A percentile compares a stretch with the other conserved stretches of the same genome.
Evolutionary conservation across 2,113 vertebrate species (phyloP).

Genomic region (Ctenodactylus gundi): DNA sequence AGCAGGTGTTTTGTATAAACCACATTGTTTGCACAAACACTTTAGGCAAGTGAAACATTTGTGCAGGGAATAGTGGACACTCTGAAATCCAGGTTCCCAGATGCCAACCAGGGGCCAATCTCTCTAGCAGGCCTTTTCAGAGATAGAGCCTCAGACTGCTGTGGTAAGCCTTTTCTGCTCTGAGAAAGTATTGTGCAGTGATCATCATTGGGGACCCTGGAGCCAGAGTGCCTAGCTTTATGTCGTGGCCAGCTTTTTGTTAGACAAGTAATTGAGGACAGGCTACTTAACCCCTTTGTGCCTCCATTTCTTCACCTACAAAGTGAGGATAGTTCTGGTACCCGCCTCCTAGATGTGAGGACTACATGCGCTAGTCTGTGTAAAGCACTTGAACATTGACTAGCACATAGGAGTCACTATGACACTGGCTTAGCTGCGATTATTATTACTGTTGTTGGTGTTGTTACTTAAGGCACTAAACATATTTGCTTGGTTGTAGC

Average conservation of each 20-base stretch:
- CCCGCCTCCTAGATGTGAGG: background rate
- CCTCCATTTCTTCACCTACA: background rate
- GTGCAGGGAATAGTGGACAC: background rate
- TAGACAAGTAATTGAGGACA: background rate
- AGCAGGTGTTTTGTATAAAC: background rate
- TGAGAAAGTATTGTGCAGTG: background rate
- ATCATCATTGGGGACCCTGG: background rate
- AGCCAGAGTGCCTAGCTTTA: background rate
- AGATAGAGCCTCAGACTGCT: background rate
- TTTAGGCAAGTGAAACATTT: background rate
- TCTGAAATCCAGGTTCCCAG: background rate
- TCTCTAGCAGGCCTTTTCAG: background rate
- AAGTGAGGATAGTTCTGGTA: background rate
- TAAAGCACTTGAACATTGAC: background rate
- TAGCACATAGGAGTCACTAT: background rate
- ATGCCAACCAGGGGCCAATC: background rate
- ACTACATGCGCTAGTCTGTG: background rate
- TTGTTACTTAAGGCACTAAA: background rate
- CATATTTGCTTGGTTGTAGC: background rate
- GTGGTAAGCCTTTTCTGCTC: background rate
- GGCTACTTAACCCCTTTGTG: background rate
- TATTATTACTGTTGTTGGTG: background rate
- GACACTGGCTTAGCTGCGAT: background rate
- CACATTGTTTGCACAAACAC: background rate
- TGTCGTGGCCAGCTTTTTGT: background rate